Base-by-base conservation (phyloP, 2,113 vertebrate genomes). In the Epinephelus moara region DNA sequence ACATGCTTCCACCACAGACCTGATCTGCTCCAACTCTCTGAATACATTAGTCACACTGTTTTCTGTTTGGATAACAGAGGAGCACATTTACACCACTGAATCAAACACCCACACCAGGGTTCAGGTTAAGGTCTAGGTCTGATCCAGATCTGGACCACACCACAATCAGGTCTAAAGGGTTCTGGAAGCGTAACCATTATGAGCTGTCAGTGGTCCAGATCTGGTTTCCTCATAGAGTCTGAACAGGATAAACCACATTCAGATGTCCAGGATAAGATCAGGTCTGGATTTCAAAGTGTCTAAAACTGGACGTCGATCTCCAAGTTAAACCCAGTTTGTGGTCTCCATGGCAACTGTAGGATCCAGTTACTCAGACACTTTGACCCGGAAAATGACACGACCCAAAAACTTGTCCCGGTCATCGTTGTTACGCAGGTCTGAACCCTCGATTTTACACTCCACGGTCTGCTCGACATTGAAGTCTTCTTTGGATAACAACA, bases 381-480 rank as follows among this genome's bases (percentile, higher is more conserved):
- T 91, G 86, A 99, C 85, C 93, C 96, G 96, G 95, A 99, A 99
- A 50, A 88, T 90, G 89, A 98, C 95, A 18, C 97, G 96, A 89
- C 98, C 98, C 93, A 98, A 91, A 93, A 96, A 97, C 94, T 98
- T 98, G 96, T 99, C 98, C 30, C 97, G 96, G 0, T 97, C 97
- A 60, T 98, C 96, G 50, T 95, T 52, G 37, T 96, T 98, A 83
- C 90, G 95, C 69, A 98, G 95, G 92, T 98, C 93, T 2, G 97
- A 91, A 42, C 97, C 98, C 11, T 93, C 91, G 55, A 99, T 92
- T 92, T 95, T 97, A 92, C 98, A 99, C 93, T 98, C 96, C 15
- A 99, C 90, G 18, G 83, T 84, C 73, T 96, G 94, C 86, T 97
- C 96, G 10, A 94, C 89, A 82, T 94, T 93, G 80, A 92, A 93